phyloP scores from a whole-genome alignment of 1,140 invertebrate species.

The Drosophila lacertosa region DNA sequence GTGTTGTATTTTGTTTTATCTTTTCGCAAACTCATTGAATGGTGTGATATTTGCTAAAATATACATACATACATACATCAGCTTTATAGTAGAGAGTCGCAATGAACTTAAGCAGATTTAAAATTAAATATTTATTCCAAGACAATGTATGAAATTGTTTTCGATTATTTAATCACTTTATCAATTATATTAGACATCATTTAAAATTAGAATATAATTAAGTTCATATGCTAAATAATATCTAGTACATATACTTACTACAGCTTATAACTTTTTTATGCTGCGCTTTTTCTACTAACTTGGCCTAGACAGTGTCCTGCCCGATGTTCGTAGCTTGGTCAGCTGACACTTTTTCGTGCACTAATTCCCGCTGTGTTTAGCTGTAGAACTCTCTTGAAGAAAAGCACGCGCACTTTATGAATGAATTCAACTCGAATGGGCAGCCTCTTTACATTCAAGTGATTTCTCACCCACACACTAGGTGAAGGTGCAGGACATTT shows the following conservation, averaged over 20 bases:
- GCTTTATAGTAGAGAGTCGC: neutral
- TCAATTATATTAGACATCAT: no score
- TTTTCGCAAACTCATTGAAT: conserved; percentile 59
- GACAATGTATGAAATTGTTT: no score
- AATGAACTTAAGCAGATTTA: neutral
- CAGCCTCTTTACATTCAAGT: conserved; percentile 79
- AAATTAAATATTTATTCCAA: neutral
- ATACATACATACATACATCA: neutral
- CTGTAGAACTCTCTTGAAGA: conserved; percentile 24
- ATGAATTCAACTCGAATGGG: conserved; percentile 71
- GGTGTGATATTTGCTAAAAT: conserved; percentile 12
- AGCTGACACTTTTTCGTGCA: neutral
- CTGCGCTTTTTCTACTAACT: no score
- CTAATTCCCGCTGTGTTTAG: no score
- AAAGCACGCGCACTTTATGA: conserved; percentile 68
- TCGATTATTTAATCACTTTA: no score
- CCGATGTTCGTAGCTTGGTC: neutral
- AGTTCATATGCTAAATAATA: no score
- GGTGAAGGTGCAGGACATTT: conserved; percentile 4
- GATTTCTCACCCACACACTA: conserved; percentile 38
- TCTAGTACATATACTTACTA: no score
- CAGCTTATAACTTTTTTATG: no score
- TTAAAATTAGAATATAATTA: no score
- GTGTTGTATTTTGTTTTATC: conserved; percentile 23
- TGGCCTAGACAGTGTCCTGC: neutral